These are phyloP conservation scores for Sciurus niger DNA, from an alignment of 2,113 vertebrate species.

Conservation along the genomic window DNA sequence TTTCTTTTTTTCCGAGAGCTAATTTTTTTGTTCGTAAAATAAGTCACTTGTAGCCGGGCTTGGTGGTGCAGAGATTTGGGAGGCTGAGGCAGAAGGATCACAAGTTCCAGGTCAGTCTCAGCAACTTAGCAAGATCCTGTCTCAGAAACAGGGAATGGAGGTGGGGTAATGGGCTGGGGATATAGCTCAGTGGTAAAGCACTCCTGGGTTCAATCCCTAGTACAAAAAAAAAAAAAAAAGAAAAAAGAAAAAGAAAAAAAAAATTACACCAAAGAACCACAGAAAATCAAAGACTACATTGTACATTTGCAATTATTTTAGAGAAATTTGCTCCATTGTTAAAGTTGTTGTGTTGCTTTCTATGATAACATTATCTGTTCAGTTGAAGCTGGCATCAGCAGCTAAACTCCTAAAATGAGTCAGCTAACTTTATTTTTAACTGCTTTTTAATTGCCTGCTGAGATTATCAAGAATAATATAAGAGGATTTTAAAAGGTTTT, in stretches of 20 bases:
- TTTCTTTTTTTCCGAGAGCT: background rate
- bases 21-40: background rate
- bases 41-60: background rate
- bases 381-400: conserved; percentile 81
- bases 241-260: too few species aligned
- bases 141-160: too few species aligned
- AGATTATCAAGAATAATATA: conserved; percentile 83
- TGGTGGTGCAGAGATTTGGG: background rate
- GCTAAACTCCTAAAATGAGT: conserved; percentile 86
- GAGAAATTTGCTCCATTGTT: conserved; percentile 73
- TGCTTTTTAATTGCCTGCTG: conserved; percentile 82
- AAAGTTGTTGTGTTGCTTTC: conserved; percentile 78
- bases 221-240: background rate
- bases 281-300: background rate
- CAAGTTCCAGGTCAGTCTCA: background rate
- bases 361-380: conserved; percentile 86
- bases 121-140: too few species aligned
- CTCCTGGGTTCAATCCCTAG: too few species aligned
- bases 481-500: conserved; percentile 81
- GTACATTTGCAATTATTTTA: conserved; percentile 7
- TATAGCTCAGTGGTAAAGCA: too few species aligned
- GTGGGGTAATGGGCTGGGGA: too few species aligned
- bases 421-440: conserved; percentile 88
- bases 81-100: background rate
- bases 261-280: background rate